phyloP scores from a whole-genome alignment of 2,888 invertebrate genomes.

The Cryptocheilus praepositus region DNA sequence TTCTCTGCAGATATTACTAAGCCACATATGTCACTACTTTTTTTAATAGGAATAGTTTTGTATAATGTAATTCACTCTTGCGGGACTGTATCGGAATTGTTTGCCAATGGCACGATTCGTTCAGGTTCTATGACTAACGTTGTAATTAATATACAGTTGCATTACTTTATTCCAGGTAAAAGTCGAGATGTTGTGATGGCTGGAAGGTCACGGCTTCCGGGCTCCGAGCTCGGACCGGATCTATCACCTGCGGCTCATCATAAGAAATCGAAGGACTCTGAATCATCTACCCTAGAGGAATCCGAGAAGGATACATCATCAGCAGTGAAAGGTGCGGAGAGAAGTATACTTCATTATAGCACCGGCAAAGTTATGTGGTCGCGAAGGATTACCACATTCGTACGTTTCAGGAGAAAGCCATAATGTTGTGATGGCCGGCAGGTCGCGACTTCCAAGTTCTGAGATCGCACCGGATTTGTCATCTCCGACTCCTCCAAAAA shows the following conservation, averaged over 20 bases:
- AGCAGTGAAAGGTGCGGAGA: slow-evolving; percentile 11
- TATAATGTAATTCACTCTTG: too few species aligned
- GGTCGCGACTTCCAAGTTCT: slow-evolving; percentile 61
- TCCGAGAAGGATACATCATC: slow-evolving; percentile 11
- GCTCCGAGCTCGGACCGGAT: slow-evolving; percentile 62
- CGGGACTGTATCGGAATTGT: too few species aligned
- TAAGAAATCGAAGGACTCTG: slow-evolving; percentile 44
- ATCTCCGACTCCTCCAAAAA: slow-evolving; percentile 55
- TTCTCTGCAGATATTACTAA: too few species aligned
- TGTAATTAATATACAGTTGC: too few species aligned
- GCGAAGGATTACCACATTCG: background rate
- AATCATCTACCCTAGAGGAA: slow-evolving; percentile 13
- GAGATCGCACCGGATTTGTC: slow-evolving; percentile 63
- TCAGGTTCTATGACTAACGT: too few species aligned
- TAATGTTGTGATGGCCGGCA: slow-evolving; percentile 71
- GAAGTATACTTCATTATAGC: too few species aligned
- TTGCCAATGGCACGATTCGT: too few species aligned
- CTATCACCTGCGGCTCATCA: slow-evolving; percentile 55
- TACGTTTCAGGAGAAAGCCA: slow-evolving; percentile 41
- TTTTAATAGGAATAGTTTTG: too few species aligned
- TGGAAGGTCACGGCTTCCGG: slow-evolving; percentile 63
- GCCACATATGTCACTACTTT: too few species aligned
- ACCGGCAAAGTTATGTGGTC: too few species aligned
- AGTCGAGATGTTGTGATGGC: slow-evolving; percentile 70
- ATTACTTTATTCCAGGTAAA: slow-evolving; percentile 30